Conservation (phyloP, 2,797 vertebrate genomes). For the Typhlichthys eigenmanni region DNA sequence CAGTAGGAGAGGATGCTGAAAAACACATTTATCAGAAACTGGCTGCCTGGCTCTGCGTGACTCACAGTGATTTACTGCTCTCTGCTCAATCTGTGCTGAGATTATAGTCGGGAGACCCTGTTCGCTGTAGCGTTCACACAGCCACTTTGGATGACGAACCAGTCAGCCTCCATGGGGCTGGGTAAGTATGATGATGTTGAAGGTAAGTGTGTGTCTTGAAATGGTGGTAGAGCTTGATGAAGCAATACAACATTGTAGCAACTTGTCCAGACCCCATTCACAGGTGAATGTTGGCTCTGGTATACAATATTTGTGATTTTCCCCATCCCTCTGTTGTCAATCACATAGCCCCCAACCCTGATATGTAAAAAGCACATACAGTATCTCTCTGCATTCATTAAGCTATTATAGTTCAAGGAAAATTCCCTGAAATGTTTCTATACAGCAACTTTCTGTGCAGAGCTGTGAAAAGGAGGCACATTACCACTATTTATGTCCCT, state of each 20-base stretch:
- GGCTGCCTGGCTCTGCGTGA: too few relatives aligned
- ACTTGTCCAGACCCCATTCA: too few relatives aligned
- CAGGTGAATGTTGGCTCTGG: too few relatives aligned
- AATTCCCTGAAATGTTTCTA: conserved; percentile 10
- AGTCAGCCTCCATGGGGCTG: too few relatives aligned
- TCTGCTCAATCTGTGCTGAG: conserved; percentile 31
- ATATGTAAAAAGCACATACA: background rate
- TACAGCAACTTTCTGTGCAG: background rate
- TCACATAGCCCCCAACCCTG: conserved; percentile 23
- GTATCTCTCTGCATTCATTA: conserved; percentile 20
- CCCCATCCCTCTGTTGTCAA: conserved; percentile 31
- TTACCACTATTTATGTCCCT: conserved; percentile 16
- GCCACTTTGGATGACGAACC: too few relatives aligned
- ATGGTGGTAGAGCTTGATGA: too few relatives aligned
- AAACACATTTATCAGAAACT: conserved; percentile 33
- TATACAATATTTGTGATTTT: background rate
- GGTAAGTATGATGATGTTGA: too few relatives aligned
- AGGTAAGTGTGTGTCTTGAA: too few relatives aligned
- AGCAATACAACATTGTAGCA: too few relatives aligned
- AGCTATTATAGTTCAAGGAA: conserved; percentile 8
- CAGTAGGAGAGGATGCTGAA: conserved; percentile 27
- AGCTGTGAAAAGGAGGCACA: background rate
- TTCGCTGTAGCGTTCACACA: too few relatives aligned
- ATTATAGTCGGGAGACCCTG: too few relatives aligned
- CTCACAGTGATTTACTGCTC: conserved; percentile 28